phyloP scores from a whole-genome alignment of 2,888 invertebrate species.

The Pharmacophagus antenor region DNA sequence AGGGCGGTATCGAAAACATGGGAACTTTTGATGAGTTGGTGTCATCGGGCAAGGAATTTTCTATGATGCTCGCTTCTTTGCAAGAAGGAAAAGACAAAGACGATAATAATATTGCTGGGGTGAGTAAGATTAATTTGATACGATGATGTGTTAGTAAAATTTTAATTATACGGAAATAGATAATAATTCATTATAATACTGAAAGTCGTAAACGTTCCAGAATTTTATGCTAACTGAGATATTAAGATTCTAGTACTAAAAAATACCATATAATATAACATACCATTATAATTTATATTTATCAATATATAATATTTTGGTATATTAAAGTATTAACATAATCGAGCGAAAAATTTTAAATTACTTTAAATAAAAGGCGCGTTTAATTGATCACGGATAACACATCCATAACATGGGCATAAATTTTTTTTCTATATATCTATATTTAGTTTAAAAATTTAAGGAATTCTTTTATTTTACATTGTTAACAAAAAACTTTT shows the following conservation, averaged over 20 bases:
- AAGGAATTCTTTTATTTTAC: background rate
- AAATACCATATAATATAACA: no score
- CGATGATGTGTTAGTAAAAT: background rate
- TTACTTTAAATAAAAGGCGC: no score
- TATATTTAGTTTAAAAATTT: background rate
- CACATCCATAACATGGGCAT: no score
- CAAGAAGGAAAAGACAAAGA: conserved; percentile 71
- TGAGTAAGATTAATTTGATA: conserved; percentile 2
- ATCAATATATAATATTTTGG: no score
- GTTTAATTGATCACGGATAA: no score
- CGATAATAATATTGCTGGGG: conserved; percentile 53
- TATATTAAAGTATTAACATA: no score
- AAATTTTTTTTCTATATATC: no score
- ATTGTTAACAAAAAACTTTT: background rate
- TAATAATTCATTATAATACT: no score
- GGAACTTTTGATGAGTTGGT: conserved; percentile 82
- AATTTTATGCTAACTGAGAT: background rate
- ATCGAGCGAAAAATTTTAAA: no score
- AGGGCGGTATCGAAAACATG: conserved; percentile 81
- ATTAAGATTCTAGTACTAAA: background rate
- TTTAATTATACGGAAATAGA: no score
- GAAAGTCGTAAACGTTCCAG: background rate
- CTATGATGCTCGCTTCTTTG: conserved; percentile 69
- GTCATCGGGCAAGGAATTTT: conserved; percentile 80
- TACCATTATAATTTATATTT: no score